Evolutionary conservation across 2,888 invertebrate species (phyloP), one percentile per base, ranked within the genome.

Genomic region (Leptarthrus brevirostris): DNA sequence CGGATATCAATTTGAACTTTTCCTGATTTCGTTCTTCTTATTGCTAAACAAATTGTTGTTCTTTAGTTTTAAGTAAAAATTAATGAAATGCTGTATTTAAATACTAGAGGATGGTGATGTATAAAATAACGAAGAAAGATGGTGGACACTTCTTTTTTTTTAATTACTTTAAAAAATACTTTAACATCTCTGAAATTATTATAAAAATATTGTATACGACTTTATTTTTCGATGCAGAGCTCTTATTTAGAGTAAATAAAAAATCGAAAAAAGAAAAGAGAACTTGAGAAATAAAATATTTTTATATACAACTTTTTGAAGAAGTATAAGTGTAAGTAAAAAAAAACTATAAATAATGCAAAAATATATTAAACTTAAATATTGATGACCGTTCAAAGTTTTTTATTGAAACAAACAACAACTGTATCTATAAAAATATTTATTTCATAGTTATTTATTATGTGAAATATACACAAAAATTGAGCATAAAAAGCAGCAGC

Each of bases 251-350:
- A 16, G 72, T 69, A 61, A 56, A 52, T 69, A 70, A 74, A 56
- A 71, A 71, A 56, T 70, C 34, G 30, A 44, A 53, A 71, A 64
- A 75, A 64, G 53, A 52, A 44, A 72, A 75, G 56, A 69, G 30
- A 64, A 53, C 22, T 18, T 64, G 69, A 73, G 66, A 75, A 18
- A 69, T 53, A 54, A 75, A 34, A 75, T 75, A 75, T 75, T 75
- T 75, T 75, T 75, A 72, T 75, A 75, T 75, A 74, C 53, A 72
- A 75, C 75, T 74, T 75, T 75, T 75, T 75, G 74, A 75, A 58
- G n/a, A 54, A 72, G 74, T 72, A 73, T 22, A 71, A 71, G 54
- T 71, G 53, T 54, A 71, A 71, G 52, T 40, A 71, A 36, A 8
- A 36, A 26, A 58, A 54, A 36, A 53, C 47, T 69, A 72, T 58